Evolutionary conservation across 1,140 invertebrate genomes (phyloP).

Genomic region (Pissodes strobi): DNA sequence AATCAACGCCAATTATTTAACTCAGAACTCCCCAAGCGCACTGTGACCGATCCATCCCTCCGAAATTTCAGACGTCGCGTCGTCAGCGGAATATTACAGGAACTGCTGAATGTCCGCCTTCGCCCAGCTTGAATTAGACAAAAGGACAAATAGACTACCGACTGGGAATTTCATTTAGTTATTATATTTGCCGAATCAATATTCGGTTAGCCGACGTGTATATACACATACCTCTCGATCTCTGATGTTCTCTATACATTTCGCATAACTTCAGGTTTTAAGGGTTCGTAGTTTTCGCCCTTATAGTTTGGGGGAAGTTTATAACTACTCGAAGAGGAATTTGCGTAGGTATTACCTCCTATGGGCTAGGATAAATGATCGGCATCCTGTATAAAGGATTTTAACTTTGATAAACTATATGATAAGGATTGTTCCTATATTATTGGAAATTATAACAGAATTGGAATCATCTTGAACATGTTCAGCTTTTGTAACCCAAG

Average conservation of each 20-base stretch:
- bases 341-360: no score
- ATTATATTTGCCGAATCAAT: slow-evolving; percentile 25
- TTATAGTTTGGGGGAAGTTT: no score
- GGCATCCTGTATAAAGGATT: no score
- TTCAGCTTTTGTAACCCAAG: no score
- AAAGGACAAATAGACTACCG: slow-evolving; percentile 15
- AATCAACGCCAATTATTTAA: no score
- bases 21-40: no score
- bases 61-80: slow-evolving; percentile 14
- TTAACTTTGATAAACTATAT: no score
- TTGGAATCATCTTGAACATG: no score
- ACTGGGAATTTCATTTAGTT: slow-evolving; percentile 24
- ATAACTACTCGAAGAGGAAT: no score
- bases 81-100: slow-evolving; percentile 14
- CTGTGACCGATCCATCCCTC: slow-evolving; percentile 12
- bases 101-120: slow-evolving; percentile 21
- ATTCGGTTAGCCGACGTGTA: slow-evolving; percentile 17
- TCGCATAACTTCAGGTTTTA: slow-evolving; percentile 17
- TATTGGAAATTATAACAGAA: no score
- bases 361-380: no score
- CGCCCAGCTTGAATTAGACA: slow-evolving; percentile 10
- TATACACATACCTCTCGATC: slow-evolving; percentile 7
- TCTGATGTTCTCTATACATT: slow-evolving; percentile 8
- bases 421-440: no score
- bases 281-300: not conserved